A percentile compares a stretch with the other conserved stretches of the same genome.
Conservation (phyloP, 2,888 invertebrate genomes). For the Sphecodes monilicornis region DNA sequence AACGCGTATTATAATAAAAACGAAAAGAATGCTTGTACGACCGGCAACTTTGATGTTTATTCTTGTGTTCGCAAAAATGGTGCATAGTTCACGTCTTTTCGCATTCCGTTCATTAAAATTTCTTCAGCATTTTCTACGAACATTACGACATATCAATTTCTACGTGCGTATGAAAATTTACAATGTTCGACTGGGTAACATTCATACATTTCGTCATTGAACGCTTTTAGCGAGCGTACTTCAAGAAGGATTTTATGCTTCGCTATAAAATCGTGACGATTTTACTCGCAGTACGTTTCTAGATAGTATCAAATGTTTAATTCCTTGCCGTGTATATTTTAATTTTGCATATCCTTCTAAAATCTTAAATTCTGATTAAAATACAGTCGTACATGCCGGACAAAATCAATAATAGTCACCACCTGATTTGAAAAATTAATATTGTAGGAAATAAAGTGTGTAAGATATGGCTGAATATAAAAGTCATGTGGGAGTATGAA, state of each 20-base stretch:
- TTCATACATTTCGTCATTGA: slow-evolving; percentile 17
- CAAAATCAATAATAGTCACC: background rate
- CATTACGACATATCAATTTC: background rate
- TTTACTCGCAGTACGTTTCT: slow-evolving; percentile 30
- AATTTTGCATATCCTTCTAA: background rate
- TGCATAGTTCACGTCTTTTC: too few relatives aligned
- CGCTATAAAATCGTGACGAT: slow-evolving; percentile 33
- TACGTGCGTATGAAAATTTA: slow-evolving; percentile 8
- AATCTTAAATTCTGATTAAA: background rate
- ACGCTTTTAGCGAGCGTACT: slow-evolving; percentile 11
- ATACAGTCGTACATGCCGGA: background rate
- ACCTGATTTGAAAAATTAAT: background rate
- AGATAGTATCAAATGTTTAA: background rate
- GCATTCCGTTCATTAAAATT: background rate
- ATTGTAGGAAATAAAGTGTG: background rate
- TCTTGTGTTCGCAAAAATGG: too few relatives aligned
- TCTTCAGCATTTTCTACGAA: background rate
- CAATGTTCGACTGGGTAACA: background rate
- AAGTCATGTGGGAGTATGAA: background rate
- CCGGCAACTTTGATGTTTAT: too few relatives aligned
- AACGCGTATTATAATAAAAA: too few relatives aligned
- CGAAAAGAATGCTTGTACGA: too few relatives aligned
- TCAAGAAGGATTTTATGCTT: slow-evolving; percentile 26
- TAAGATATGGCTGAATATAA: background rate
- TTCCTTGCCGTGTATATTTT: background rate